Conservation (phyloP, 2,113 vertebrate species). For the Acinonyx jubatus region DNA sequence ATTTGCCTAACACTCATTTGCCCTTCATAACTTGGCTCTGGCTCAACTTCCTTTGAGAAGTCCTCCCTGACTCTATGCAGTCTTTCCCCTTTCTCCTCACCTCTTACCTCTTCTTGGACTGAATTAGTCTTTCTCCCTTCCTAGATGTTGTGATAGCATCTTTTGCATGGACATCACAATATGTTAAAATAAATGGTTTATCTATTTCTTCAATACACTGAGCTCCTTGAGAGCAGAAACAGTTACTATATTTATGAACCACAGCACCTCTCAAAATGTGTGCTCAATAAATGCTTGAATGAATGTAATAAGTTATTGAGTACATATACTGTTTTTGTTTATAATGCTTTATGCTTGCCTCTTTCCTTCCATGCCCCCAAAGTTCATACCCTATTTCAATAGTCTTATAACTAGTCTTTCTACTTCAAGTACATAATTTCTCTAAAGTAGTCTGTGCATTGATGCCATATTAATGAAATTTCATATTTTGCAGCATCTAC, state of each 20-base stretch:
- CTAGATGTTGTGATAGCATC: background rate
- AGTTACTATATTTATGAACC: background rate
- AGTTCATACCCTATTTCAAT: background rate
- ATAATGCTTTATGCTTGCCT: slow-evolving; percentile 19
- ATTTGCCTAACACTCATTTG: background rate
- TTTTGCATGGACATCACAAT: background rate
- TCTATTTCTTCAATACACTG: background rate
- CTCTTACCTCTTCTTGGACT: background rate
- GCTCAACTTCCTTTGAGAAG: background rate
- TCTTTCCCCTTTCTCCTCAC: background rate
- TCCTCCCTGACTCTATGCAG: background rate
- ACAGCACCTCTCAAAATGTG: background rate
- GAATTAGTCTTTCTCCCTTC: background rate
- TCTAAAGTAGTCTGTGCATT: background rate
- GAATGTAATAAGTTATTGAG: background rate
- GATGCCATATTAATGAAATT: background rate
- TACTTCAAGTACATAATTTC: background rate
- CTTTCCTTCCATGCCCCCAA: background rate
- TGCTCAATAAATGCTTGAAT: background rate
- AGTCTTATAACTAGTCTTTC: background rate
- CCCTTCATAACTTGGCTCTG: background rate
- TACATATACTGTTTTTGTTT: background rate
- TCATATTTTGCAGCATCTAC: background rate
- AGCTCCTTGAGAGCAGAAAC: background rate
- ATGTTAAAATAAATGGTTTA: slow-evolving; percentile 31